These are phyloP conservation scores for Halcyon smyrnensis DNA, from an alignment of 2,797 vertebrate species.

Conservation along the genomic window DNA sequence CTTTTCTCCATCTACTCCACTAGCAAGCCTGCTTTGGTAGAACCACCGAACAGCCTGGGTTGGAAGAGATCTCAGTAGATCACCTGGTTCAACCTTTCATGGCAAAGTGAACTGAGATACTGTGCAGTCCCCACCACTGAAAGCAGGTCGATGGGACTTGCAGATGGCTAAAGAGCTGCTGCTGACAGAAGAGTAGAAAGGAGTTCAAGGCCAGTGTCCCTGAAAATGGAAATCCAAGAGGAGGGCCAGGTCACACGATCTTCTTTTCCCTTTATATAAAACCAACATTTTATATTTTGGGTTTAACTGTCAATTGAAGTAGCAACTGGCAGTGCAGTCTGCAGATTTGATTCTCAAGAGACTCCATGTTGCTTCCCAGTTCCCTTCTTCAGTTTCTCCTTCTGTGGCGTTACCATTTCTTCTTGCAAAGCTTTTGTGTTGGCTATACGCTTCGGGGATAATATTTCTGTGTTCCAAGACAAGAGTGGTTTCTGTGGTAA, in stretches of 20 bases:
- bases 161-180: background rate
- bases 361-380: background rate
- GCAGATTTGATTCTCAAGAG: background rate
- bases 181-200: background rate
- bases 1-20: background rate
- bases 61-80: background rate
- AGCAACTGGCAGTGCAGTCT: background rate
- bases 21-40: rapidly evolving
- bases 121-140: too few relatives aligned
- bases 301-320: background rate
- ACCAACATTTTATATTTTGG: background rate
- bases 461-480: background rate
- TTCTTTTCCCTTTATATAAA: background rate
- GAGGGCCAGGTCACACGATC: background rate
- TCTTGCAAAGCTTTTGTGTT: background rate
- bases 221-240: background rate
- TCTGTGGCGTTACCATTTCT: background rate
- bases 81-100: rapidly evolving
- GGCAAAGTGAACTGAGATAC: background rate
- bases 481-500: conserved; percentile 4
- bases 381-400: background rate
- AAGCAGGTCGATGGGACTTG: background rate
- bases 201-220: background rate
- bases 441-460: background rate
- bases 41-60: background rate